A percentile compares a stretch with the other conserved stretches of the same genome.
Evolutionary conservation across 2,888 invertebrate species (phyloP).

Genomic region (Eupithecia vulgata): DNA sequence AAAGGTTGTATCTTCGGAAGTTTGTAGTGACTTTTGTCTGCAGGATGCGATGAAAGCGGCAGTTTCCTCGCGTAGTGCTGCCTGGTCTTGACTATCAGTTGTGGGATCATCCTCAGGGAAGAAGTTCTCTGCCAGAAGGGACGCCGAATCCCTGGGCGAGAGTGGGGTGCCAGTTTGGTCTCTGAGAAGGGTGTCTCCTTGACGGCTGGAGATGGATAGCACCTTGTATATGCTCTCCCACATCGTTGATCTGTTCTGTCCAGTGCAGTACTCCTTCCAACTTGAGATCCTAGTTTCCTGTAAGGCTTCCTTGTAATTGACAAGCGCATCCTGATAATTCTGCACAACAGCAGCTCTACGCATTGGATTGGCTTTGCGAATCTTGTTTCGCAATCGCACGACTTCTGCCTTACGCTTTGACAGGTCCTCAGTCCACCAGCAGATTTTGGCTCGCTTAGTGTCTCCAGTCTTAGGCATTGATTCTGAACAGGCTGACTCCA

Average conservation of each 20-base stretch:
- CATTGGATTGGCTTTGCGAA: not conserved
- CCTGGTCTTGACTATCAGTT: not conserved
- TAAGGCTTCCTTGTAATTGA: not conserved
- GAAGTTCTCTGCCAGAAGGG: not conserved
- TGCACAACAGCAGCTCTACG: not conserved
- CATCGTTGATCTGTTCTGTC: not conserved
- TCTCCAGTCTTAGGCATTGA: not conserved
- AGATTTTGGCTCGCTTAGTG: not conserved
- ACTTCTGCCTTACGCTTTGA: not conserved
- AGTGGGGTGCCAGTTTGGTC: not conserved
- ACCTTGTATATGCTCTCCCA: not conserved
- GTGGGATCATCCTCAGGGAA: not conserved
- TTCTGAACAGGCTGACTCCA: not conserved
- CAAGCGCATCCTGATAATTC: not conserved
- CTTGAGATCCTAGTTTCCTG: not conserved
- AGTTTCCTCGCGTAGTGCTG: too few relatives aligned
- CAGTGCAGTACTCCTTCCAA: conserved; percentile 13
- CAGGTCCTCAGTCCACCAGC: conserved; percentile 3
- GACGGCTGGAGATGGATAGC: not conserved
- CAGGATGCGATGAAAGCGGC: too few relatives aligned
- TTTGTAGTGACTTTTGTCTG: too few relatives aligned
- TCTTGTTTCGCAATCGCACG: not conserved
- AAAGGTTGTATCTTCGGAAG: conserved; percentile 40
- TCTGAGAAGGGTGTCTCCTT: not conserved
- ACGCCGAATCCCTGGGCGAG: not conserved